phyloP scores from a whole-genome alignment of 2,797 vertebrate species.

The Aphelocoma californica region DNA sequence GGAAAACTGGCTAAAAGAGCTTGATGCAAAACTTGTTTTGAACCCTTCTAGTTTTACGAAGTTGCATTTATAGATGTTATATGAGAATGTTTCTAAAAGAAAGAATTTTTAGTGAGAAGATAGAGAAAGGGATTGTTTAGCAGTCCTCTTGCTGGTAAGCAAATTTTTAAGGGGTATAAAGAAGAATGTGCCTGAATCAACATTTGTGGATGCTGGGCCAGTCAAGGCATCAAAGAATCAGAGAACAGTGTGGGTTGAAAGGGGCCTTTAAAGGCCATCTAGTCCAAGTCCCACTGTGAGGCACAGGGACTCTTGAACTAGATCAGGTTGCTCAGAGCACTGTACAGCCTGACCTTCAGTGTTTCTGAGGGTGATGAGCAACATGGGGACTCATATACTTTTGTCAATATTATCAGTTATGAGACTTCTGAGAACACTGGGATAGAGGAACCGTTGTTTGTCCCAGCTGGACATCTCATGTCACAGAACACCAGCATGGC shows the following conservation, averaged over 20 bases:
- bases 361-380: neutral
- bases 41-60: neutral
- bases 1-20: neutral
- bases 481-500: neutral
- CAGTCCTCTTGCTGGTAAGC: neutral
- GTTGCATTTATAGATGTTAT: neutral
- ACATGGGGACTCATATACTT: neutral
- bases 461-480: neutral
- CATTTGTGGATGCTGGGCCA: neutral
- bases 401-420: neutral
- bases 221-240: neutral
- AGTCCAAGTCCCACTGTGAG: neutral
- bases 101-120: neutral
- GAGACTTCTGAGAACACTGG: neutral
- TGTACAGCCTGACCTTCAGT: fast-evolving
- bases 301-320: neutral
- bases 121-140: neutral
- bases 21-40: neutral
- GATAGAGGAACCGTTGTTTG: neutral
- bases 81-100: neutral
- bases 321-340: neutral
- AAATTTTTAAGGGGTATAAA: neutral
- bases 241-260: neutral
- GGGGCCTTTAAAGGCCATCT: neutral
- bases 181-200: neutral